Conservation (phyloP, 2,113 vertebrate species). For the Oxyura jamaicensis region DNA sequence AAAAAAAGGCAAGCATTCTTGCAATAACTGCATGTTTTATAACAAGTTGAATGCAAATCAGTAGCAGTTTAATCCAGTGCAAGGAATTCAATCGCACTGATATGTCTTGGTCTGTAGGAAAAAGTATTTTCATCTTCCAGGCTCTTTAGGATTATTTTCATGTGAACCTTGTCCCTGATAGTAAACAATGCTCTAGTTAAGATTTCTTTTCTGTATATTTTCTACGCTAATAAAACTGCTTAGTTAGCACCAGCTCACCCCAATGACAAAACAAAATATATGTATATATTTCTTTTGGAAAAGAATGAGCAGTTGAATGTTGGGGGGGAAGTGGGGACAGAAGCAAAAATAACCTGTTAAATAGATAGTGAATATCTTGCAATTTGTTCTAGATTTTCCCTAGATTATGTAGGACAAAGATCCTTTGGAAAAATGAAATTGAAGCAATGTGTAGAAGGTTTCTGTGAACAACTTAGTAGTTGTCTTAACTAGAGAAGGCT, state of each 20-base stretch:
- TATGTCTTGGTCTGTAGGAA: background rate
- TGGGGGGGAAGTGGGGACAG: background rate
- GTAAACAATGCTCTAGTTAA: background rate
- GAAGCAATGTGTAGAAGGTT: background rate
- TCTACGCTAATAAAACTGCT: background rate
- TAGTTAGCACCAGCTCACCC: background rate
- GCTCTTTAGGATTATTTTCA: background rate
- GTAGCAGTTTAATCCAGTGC: background rate
- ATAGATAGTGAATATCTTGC: background rate
- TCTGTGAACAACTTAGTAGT: background rate
- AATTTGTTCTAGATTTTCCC: background rate
- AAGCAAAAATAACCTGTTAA: background rate
- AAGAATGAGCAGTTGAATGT: background rate
- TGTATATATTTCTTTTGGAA: background rate
- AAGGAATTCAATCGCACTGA: background rate
- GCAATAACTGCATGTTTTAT: rapidly evolving
- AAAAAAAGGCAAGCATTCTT: background rate
- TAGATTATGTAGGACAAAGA: background rate
- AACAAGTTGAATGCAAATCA: background rate
- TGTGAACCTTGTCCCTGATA: background rate
- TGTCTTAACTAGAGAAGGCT: background rate
- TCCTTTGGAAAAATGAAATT: background rate
- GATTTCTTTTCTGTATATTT: background rate
- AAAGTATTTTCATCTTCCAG: background rate
- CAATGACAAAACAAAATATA: background rate